phyloP scores from a whole-genome alignment of 2,888 invertebrate species.

The Apodemia duryi region DNA sequence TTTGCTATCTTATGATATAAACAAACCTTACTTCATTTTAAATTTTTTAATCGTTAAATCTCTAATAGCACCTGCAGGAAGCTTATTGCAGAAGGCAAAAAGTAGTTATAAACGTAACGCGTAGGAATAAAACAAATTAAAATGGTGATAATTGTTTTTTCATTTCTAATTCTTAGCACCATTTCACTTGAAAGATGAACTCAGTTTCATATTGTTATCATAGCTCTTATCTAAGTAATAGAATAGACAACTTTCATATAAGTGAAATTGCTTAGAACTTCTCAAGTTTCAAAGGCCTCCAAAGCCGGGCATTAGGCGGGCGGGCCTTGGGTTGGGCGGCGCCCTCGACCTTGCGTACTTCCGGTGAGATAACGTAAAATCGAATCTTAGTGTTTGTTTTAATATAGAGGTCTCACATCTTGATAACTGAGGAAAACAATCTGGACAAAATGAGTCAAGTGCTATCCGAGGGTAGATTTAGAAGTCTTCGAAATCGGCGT shows the following conservation, averaged over 20 bases:
- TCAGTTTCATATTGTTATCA: background rate
- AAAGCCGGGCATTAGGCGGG: conserved; percentile 12
- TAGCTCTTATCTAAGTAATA: background rate
- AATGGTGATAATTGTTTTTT: background rate
- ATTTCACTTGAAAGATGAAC: background rate
- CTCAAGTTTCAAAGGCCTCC: conserved; percentile 10
- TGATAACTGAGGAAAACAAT: too few relatives aligned
- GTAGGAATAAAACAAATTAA: too few relatives aligned
- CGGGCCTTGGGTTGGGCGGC: conserved; percentile 7
- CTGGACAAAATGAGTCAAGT: background rate
- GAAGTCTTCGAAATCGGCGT: background rate
- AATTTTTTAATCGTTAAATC: too few relatives aligned
- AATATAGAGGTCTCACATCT: background rate
- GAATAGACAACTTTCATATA: background rate
- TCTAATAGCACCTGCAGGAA: too few relatives aligned
- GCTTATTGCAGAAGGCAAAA: too few relatives aligned
- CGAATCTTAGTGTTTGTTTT: background rate
- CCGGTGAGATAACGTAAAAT: conserved; percentile 1
- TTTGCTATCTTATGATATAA: too few relatives aligned
- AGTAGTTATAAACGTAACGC: too few relatives aligned
- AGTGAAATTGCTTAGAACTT: conserved; percentile 1
- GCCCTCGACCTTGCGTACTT: conserved; percentile 11
- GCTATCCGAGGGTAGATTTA: background rate
- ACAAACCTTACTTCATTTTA: too few relatives aligned
- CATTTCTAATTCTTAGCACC: background rate